A percentile compares a stretch with the other conserved stretches of the same genome.
These are phyloP conservation scores for Biston stratarius DNA, from an alignment of 2,888 invertebrate genomes.

Conservation along the genomic window DNA sequence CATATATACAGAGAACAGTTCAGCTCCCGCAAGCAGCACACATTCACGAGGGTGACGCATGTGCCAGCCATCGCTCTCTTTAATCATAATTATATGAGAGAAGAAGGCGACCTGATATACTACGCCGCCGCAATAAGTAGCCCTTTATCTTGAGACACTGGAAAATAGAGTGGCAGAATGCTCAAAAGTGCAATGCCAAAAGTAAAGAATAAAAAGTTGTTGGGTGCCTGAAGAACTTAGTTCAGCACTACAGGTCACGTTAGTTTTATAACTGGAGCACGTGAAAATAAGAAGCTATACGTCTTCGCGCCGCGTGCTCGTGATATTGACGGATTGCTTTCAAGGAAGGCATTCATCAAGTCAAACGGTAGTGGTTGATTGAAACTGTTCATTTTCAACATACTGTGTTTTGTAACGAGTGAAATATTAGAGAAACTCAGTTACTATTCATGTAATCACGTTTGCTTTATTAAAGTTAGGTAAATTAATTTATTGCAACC, in stretches of 20 bases:
- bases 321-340: conserved; percentile 69
- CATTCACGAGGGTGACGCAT: no score
- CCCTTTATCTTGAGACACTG: no score
- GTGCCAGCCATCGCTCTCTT: no score
- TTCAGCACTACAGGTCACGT: conserved; percentile 5
- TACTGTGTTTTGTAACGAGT: conserved; percentile 25
- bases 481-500: neutral
- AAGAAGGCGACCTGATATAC: no score
- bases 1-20: no score
- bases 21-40: no score
- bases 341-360: conserved; percentile 53
- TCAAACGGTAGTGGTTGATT: conserved; percentile 33
- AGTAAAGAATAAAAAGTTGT: no score
- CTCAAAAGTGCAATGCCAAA: no score
- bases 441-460: conserved; percentile 21
- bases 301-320: conserved; percentile 60
- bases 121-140: no score
- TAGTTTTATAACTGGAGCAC: conserved; percentile 36
- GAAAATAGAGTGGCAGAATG: no score
- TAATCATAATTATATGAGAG: no score
- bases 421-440: conserved; percentile 49
- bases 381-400: conserved; percentile 38
- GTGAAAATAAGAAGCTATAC: conserved; percentile 47
- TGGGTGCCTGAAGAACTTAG: neutral
- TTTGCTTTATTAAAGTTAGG: neutral